Base-by-base conservation (phyloP, 2,888 invertebrate genomes). In the Saturnia japonica region DNA sequence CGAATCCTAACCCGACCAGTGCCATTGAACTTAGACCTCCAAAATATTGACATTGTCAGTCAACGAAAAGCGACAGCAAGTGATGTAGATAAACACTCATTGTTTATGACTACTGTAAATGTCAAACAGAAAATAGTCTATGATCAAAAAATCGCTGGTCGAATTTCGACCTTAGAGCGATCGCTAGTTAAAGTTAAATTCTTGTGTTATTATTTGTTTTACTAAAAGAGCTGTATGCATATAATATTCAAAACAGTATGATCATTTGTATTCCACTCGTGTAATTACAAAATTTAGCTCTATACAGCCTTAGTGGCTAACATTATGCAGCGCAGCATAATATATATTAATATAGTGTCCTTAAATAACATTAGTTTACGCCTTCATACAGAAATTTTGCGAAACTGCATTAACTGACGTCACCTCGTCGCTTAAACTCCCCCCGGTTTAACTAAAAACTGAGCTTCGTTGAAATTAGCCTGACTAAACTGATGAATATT, bases 391-490 rank as follows among this genome's bases (percentile, higher is more conserved):
- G 70, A 78, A 76, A 76, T 77, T 78, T 70, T 40, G 68, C 75
- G 69, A 78, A 80, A 80, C 76, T 78, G 74, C 76, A 77, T 78
- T 80, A 72, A 68, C 64, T 71, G 77, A 74, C 73, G 77, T 62
- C 69, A 69, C 47, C 47, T 34, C 34, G 64, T 64, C n/a, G 69
- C 47, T 47, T 47, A 69, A 40, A 47, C 47, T 64, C 40, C 25
- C n/a, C 45, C 11, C 57, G 47, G 68, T 34, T 68, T 45, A 60
- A 28, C 60, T 54, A 67, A 70, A 70, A 68, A 51, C 51, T 64
- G 34, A 57, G 40, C 57, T 68, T 40, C 40, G 64, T 64, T 64
- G 19, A 40, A 64, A 40, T 64, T 64, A 64, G 64, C 19, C 22
- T 64, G 40, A n/a, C 57, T 60, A 60, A 64, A 64, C 64, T 64